These are phyloP conservation scores for Cassiopea andromeda DNA, from an alignment of 30 jellyfish, hydroid and myxozoan species.

Conservation along the genomic window DNA sequence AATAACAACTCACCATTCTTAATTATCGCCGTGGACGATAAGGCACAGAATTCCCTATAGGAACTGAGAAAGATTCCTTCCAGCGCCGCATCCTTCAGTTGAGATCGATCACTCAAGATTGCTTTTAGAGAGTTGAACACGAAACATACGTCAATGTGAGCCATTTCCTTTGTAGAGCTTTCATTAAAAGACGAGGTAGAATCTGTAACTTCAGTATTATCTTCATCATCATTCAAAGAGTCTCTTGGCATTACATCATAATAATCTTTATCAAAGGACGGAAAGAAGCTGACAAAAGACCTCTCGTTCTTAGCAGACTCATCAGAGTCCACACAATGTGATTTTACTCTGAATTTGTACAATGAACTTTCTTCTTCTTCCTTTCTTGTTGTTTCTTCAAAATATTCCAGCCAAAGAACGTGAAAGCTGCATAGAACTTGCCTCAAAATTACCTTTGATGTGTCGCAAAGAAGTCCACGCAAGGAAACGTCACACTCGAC, in stretches of 20 bases:
- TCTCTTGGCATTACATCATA: slow-evolving; percentile 71
- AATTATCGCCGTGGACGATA: slow-evolving; percentile 30
- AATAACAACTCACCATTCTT: slow-evolving; percentile 5
- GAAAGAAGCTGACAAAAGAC: slow-evolving; percentile 53
- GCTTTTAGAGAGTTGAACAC: slow-evolving; percentile 19
- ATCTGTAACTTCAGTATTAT: neutral
- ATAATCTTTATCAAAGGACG: slow-evolving; percentile 73
- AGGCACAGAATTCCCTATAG: slow-evolving; percentile 23
- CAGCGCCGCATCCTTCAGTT: slow-evolving; percentile 14
- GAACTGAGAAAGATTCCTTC: slow-evolving; percentile 3
- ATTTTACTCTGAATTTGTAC: slow-evolving; percentile 65
- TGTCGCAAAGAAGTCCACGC: slow-evolving; percentile 4
- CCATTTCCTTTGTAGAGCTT: neutral
- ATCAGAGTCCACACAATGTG: slow-evolving; percentile 69
- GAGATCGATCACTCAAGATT: neutral
- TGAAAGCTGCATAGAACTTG: slow-evolving; percentile 20
- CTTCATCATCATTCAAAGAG: slow-evolving; percentile 35
- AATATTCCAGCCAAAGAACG: slow-evolving; percentile 40
- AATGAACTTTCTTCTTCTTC: slow-evolving; percentile 74
- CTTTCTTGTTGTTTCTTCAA: slow-evolving; percentile 23
- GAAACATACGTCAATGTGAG: neutral
- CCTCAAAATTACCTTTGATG: neutral
- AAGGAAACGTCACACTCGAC: slow-evolving; percentile 21
- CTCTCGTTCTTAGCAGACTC: slow-evolving; percentile 65
- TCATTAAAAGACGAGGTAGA: neutral